phyloP scores from a whole-genome alignment of 2,113 vertebrate genomes.

The Upupa epops region DNA sequence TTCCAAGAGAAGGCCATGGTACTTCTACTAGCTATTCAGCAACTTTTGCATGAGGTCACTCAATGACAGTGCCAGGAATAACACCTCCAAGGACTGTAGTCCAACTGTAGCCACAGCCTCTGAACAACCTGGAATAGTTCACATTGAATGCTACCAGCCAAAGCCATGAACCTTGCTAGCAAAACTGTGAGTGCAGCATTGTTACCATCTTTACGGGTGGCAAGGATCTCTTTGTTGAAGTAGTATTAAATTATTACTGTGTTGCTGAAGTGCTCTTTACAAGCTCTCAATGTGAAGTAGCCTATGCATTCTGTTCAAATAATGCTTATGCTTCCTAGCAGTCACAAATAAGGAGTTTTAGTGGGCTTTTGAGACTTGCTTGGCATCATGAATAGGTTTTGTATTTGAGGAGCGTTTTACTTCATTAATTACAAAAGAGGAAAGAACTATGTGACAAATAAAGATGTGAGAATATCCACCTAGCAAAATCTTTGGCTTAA shows the following conservation, averaged over 20 bases:
- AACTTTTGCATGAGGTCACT: neutral
- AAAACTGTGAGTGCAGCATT: fast-evolving
- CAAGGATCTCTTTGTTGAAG: neutral
- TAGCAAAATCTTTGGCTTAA: neutral
- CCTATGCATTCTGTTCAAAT: neutral
- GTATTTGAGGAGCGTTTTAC: neutral
- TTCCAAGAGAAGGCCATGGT: neutral
- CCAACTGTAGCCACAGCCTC: neutral
- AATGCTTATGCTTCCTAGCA: neutral
- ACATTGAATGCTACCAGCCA: neutral
- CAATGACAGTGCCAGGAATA: neutral
- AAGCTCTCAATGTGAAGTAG: neutral
- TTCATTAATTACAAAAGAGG: neutral
- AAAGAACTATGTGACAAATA: neutral
- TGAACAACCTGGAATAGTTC: neutral
- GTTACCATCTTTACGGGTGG: neutral
- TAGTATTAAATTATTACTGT: neutral
- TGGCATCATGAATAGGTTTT: neutral
- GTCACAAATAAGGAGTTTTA: neutral
- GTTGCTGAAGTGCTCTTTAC: neutral
- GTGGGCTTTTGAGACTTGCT: neutral
- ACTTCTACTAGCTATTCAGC: neutral
- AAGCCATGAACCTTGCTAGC: neutral
- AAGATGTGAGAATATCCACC: neutral
- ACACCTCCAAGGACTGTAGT: neutral